Evolutionary conservation across 2,113 vertebrate species (phyloP).

Genomic region (Camelus bactrianus): DNA sequence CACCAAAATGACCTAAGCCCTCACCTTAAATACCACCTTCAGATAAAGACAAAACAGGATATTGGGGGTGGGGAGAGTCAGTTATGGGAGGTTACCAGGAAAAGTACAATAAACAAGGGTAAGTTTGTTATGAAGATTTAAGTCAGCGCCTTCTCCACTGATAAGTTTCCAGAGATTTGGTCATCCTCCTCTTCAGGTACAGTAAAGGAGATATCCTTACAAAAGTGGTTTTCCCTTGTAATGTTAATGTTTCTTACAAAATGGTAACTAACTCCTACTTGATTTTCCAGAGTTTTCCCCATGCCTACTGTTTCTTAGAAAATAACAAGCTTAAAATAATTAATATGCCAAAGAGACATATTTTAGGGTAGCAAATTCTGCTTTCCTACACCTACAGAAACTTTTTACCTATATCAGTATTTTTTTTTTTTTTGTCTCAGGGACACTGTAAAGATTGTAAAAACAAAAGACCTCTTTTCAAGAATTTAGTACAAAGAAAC

Average conservation of each 20-base stretch:
- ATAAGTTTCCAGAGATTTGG: not conserved
- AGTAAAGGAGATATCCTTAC: not conserved
- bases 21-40: not conserved
- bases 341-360: not conserved
- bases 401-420: not conserved
- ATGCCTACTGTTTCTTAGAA: not conserved
- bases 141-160: not conserved
- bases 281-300: not conserved
- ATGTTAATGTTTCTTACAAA: not conserved
- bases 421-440: not conserved
- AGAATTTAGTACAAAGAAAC: not conserved
- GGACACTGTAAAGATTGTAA: not conserved
- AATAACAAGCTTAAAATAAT: not conserved
- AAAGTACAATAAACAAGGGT: not conserved
- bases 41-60: not conserved
- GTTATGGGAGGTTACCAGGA: not conserved
- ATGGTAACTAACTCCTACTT: not conserved
- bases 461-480: not conserved
- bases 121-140: not conserved
- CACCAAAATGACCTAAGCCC: not conserved
- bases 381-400: not conserved
- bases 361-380: not conserved
- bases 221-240: not conserved
- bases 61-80: not conserved
- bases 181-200: not conserved